Evolutionary conservation across 2,888 invertebrate species (phyloP).

Genomic region (Nephrotoma flavescens): DNA sequence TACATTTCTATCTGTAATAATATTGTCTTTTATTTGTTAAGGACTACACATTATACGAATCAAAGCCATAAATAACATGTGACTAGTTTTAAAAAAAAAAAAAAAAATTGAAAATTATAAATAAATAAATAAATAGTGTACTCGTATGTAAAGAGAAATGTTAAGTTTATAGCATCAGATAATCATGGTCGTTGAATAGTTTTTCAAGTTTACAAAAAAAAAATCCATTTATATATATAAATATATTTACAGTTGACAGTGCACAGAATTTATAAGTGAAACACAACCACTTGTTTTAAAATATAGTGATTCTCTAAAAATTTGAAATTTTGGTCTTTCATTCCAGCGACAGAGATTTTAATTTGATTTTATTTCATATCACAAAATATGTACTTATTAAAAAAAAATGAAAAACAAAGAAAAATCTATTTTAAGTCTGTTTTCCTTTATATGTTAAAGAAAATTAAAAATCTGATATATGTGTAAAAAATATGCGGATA

Average conservation of each 20-base stretch:
- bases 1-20: neutral
- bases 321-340: neutral
- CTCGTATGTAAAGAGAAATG: too few species aligned
- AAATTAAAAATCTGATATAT: neutral
- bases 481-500: neutral
- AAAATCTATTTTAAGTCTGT: neutral
- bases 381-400: neutral
- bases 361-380: neutral
- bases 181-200: neutral
- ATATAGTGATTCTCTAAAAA: neutral
- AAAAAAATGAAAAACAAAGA: neutral
- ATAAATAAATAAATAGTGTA: too few species aligned
- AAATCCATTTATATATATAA: neutral
- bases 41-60: too few species aligned
- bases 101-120: too few species aligned
- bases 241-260: neutral
- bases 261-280: neutral
- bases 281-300: neutral
- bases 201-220: neutral
- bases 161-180: neutral
- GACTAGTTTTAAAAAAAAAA: too few species aligned
- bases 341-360: neutral
- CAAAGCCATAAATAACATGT: too few species aligned
- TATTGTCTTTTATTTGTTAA: too few species aligned
- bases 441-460: neutral